Conservation (phyloP, 1,140 invertebrate species). For the Rhyacophila brunnea region DNA sequence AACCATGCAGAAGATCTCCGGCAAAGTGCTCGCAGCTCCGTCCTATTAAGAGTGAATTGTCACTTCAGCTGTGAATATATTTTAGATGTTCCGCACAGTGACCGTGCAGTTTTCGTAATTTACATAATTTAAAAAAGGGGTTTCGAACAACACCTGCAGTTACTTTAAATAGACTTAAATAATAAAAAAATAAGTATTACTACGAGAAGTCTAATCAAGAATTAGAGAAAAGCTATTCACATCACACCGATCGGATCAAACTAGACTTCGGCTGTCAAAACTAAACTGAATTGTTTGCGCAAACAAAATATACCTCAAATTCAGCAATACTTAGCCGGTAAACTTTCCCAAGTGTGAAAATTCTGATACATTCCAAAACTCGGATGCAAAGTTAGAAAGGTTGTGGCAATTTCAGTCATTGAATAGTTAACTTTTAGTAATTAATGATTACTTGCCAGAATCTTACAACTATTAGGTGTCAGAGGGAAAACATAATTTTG, state of each 20-base stretch:
- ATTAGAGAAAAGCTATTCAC: too few species aligned
- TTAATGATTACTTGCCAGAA: conserved; percentile 35
- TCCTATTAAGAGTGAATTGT: conserved; percentile 45
- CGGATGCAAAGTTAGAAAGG: conserved; percentile 24
- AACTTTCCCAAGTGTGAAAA: neutral
- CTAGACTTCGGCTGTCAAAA: too few species aligned
- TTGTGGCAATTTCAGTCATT: conserved; percentile 35
- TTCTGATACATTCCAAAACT: conserved; percentile 27
- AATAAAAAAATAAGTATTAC: conserved; percentile 4
- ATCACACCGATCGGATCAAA: too few species aligned
- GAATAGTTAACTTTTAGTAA: conserved; percentile 14
- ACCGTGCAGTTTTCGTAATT: conserved; percentile 7
- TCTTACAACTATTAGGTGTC: conserved; percentile 27
- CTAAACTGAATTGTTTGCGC: neutral
- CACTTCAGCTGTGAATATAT: conserved; percentile 31
- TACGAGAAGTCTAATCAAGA: conserved; percentile 12
- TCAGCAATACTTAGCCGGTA: too few species aligned
- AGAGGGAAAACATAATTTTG: conserved; percentile 28
- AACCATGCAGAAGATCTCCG: conserved; percentile 43
- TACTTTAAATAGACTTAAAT: conserved; percentile 25
- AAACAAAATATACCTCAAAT: too few species aligned
- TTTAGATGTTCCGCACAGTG: conserved; percentile 9
- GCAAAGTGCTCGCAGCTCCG: conserved; percentile 50
- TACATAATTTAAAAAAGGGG: conserved; percentile 9
- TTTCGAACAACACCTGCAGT: conserved; percentile 13